Percentiles rank a stretch among this genome's conserved stretches.
These are phyloP conservation scores for Resseliella maxima DNA, from an alignment of 2,888 invertebrate genomes.

Conservation along the genomic window DNA sequence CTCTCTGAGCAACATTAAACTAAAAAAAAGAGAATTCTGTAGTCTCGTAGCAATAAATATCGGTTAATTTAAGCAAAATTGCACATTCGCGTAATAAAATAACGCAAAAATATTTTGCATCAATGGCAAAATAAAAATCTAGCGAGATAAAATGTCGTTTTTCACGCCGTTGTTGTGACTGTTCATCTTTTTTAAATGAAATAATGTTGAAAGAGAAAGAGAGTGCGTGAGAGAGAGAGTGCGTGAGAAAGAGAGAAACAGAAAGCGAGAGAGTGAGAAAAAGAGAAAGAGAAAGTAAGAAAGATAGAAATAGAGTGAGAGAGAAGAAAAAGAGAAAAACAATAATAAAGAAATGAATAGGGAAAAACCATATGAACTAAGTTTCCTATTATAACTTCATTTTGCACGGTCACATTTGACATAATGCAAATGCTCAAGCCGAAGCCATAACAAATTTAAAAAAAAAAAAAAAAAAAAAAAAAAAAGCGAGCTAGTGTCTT, in stretches of 20 bases:
- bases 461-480: neutral
- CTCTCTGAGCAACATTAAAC: neutral
- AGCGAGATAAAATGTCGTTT: neutral
- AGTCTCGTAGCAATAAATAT: slow-evolving; percentile 3
- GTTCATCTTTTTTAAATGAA: neutral
- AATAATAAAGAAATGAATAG: neutral
- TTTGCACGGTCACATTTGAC: slow-evolving; percentile 14
- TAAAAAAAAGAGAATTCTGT: too few species aligned
- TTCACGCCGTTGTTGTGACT: neutral
- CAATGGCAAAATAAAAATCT: neutral
- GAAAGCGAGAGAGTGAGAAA: neutral
- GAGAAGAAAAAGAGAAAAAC: too few species aligned
- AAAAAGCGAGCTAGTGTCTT: neutral
- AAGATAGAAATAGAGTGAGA: too few species aligned
- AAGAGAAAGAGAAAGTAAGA: too few species aligned
- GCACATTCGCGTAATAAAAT: neutral
- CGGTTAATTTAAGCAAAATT: slow-evolving; percentile 33
- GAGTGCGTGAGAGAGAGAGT: neutral
- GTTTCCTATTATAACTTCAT: neutral
- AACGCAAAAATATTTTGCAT: slow-evolving; percentile 9
- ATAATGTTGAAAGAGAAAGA: too few species aligned
- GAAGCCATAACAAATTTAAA: slow-evolving; percentile 16
- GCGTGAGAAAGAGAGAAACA: neutral
- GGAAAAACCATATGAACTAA: neutral
- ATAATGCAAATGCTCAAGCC: neutral